Conservation (phyloP, 2,888 invertebrate genomes). For the Eurois occulta region DNA sequence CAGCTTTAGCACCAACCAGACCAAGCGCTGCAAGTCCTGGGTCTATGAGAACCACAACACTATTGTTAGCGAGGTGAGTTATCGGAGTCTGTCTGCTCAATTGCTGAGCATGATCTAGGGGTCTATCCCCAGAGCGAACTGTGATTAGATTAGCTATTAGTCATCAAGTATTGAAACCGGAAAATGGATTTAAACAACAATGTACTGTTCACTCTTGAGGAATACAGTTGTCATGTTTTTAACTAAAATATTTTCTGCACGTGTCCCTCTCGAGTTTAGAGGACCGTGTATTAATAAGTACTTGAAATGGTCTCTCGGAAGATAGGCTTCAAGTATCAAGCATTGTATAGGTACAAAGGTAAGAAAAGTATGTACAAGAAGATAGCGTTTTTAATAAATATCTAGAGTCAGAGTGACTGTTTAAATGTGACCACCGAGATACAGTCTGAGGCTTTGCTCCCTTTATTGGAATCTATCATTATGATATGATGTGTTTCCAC, state of each 20-base stretch:
- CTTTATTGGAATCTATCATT: background rate
- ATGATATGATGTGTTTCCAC: background rate
- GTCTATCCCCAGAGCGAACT: too few species aligned
- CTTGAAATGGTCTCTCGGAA: constrained; percentile 4
- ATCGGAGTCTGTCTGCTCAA: too few species aligned
- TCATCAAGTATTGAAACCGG: background rate
- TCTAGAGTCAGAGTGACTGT: background rate
- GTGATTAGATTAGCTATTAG: background rate
- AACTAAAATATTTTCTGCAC: background rate
- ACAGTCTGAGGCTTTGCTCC: background rate
- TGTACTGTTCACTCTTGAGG: background rate
- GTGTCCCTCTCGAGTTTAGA: background rate
- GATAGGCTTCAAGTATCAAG: background rate
- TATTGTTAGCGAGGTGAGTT: constrained; percentile 82
- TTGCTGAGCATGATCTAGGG: background rate
- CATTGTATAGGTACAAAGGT: background rate
- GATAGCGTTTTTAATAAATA: too few species aligned
- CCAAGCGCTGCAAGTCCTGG: constrained; percentile 78
- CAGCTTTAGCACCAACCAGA: constrained; percentile 77
- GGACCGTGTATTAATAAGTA: background rate
- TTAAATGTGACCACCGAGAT: background rate
- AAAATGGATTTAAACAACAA: background rate
- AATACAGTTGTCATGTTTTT: background rate
- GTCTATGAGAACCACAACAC: constrained; percentile 81
- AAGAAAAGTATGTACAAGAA: background rate